These are phyloP conservation scores for Actinostola sp. DNA, from an alignment of 92 coral and sea anemone species.

Conservation along the genomic window DNA sequence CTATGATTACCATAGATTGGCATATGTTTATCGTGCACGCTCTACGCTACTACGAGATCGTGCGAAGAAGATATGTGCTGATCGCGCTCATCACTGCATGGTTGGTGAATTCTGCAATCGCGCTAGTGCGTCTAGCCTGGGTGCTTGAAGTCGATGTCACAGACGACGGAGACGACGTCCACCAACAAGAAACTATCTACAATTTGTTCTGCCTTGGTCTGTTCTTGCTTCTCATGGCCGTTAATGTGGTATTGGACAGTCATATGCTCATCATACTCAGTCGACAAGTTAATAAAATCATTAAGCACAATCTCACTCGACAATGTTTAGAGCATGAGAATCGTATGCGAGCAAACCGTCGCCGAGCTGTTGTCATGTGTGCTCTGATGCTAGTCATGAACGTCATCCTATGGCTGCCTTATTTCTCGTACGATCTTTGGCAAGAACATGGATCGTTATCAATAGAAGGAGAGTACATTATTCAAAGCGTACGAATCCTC, in stretches of 20 bases:
- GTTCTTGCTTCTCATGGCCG: slow-evolving; percentile 17
- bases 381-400: slow-evolving; percentile 30
- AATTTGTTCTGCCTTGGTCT: slow-evolving; percentile 27
- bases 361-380: slow-evolving; percentile 44
- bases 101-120: slow-evolving; percentile 16
- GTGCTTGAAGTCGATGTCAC: slow-evolving; percentile 15
- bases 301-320: slow-evolving; percentile 36
- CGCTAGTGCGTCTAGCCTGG: slow-evolving; percentile 38
- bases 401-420: slow-evolving; percentile 37
- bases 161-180: slow-evolving; percentile 27
- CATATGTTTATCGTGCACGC: slow-evolving; percentile 41
- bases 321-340: slow-evolving; percentile 37
- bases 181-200: slow-evolving; percentile 8
- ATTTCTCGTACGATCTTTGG: slow-evolving; percentile 37
- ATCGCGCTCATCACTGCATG: slow-evolving; percentile 3
- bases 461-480: slow-evolving; percentile 25
- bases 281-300: slow-evolving; percentile 32
- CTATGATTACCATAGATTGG: slow-evolving; percentile 37
- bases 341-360: slow-evolving; percentile 31
- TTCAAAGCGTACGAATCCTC: slow-evolving; percentile 28
- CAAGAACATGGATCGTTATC: slow-evolving; percentile 5
- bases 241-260: slow-evolving; percentile 23
- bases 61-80: slow-evolving; percentile 29
- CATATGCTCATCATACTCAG: slow-evolving; percentile 35
- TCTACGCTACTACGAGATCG: slow-evolving; percentile 33